phyloP scores from a whole-genome alignment of 2,888 invertebrate species.

The Drosophila kambysellisi region DNA sequence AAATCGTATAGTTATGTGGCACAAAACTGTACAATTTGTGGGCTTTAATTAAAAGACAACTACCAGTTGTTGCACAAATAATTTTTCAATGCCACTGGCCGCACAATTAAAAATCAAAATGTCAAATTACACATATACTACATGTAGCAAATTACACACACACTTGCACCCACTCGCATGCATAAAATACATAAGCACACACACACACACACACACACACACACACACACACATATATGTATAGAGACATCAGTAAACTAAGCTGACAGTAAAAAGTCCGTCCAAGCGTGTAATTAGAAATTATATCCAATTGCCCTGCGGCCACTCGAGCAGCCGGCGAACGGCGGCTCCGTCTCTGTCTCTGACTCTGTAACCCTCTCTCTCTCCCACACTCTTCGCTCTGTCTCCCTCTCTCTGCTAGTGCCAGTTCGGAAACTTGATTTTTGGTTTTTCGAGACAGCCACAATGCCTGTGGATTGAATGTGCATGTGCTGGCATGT shows the following conservation, averaged over 20 bases:
- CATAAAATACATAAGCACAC: slow-evolving; percentile 16
- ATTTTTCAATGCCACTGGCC: slow-evolving; percentile 71
- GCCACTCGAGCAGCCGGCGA: slow-evolving; percentile 73
- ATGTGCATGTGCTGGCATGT: slow-evolving; percentile 44
- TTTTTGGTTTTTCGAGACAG: slow-evolving; percentile 79
- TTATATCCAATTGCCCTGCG: slow-evolving; percentile 84
- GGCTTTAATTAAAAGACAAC: slow-evolving; percentile 67
- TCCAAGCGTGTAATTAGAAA: slow-evolving; percentile 84
- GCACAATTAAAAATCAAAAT: slow-evolving; percentile 79
- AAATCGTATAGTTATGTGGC: slow-evolving; percentile 36
- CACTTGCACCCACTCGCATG: slow-evolving; percentile 37
- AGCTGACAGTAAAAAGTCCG: slow-evolving; percentile 82
- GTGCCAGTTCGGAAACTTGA: slow-evolving; percentile 48
- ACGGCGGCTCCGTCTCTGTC: slow-evolving; percentile 29
- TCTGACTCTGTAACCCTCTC: background rate
- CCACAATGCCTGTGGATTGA: slow-evolving; percentile 69
- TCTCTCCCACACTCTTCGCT: background rate
- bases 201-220: slow-evolving; percentile 18
- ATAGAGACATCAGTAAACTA: slow-evolving; percentile 81
- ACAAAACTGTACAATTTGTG: slow-evolving; percentile 6
- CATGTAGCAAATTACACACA: slow-evolving; percentile 76
- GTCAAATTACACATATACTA: slow-evolving; percentile 75
- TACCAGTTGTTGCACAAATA: slow-evolving; percentile 50
- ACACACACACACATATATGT: slow-evolving; percentile 37
- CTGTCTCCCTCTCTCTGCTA: background rate